phyloP scores from a whole-genome alignment of 2,113 vertebrate genomes.

The Gracilinanus agilis region DNA sequence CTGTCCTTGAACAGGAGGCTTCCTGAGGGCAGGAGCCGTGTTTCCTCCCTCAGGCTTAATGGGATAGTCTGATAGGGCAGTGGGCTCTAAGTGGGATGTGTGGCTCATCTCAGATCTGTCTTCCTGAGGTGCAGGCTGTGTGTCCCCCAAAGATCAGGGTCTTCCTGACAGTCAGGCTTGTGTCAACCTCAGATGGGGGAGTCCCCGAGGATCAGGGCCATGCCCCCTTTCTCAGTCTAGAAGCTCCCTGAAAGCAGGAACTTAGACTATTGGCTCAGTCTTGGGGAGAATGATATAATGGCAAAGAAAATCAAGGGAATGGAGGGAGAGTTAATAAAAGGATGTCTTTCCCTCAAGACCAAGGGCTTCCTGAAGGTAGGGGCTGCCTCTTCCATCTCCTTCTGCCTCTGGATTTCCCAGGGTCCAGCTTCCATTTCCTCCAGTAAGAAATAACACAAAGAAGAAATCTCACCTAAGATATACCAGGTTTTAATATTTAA shows the following conservation, averaged over 20 bases:
- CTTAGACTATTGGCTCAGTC: not conserved
- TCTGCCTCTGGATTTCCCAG: not conserved
- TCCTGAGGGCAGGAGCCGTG: not conserved
- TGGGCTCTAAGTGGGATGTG: not conserved
- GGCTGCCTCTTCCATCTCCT: not conserved
- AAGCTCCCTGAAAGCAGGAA: not conserved
- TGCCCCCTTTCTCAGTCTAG: not conserved
- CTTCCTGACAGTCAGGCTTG: not conserved
- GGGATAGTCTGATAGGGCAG: not conserved
- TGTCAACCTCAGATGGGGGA: not conserved
- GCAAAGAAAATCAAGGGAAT: not conserved
- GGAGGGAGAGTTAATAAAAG: not conserved
- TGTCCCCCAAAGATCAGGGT: not conserved
- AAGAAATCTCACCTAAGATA: slow-evolving; percentile 50
- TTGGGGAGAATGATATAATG: not conserved
- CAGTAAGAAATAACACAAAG: slow-evolving; percentile 6
- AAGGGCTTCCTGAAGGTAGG: not conserved
- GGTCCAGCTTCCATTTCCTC: not conserved
- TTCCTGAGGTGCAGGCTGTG: not conserved
- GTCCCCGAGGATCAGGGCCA: not conserved
- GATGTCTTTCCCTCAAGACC: not conserved
- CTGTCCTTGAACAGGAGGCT: not conserved
- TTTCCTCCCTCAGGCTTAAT: not conserved
- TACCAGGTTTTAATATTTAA: slow-evolving; percentile 59
- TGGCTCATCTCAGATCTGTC: not conserved